These are phyloP conservation scores for Allenopithecus nigroviridis DNA, from an alignment of 2,797 vertebrate species.

Conservation along the genomic window DNA sequence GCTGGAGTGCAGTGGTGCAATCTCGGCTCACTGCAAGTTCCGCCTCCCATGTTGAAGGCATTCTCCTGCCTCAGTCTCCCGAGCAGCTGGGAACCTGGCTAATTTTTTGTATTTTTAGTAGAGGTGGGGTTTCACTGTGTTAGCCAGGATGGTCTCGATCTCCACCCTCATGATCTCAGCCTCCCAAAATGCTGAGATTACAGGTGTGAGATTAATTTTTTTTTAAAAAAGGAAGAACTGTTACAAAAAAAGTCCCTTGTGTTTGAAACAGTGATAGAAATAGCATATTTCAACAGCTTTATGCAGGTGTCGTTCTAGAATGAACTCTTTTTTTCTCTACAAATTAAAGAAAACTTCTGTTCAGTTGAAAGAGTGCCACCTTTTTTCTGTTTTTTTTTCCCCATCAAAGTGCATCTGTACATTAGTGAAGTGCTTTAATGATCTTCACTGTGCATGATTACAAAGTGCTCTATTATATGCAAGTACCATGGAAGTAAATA, in stretches of 20 bases:
- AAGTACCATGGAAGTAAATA: constrained; percentile 77
- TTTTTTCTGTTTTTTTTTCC: constrained; percentile 70
- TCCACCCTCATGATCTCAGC: too few relatives aligned
- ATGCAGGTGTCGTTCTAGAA: constrained; percentile 77
- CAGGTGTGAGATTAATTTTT: too few relatives aligned
- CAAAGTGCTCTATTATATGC: constrained; percentile 73
- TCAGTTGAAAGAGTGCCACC: constrained; percentile 77
- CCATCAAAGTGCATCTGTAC: constrained; percentile 76
- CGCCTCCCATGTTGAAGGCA: fast-evolving
- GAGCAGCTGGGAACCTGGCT: too few relatives aligned
- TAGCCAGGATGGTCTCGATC: too few relatives aligned
- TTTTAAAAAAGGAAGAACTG: background rate
- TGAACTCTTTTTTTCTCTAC: constrained; percentile 71
- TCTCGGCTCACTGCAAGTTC: too few relatives aligned
- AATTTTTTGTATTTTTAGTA: too few relatives aligned
- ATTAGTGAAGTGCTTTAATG: constrained; percentile 79
- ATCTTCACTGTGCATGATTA: constrained; percentile 65
- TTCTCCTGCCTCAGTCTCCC: too few relatives aligned
- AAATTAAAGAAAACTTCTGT: constrained; percentile 65
- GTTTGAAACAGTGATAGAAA: constrained; percentile 79
- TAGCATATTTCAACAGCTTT: constrained; percentile 61
- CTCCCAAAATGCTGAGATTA: too few relatives aligned
- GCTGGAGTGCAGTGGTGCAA: too few relatives aligned
- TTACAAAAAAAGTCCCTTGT: constrained; percentile 67
- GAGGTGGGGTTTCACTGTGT: too few relatives aligned